phyloP scores from a whole-genome alignment of 2,888 invertebrate species.

The Frankliniella intonsa region DNA sequence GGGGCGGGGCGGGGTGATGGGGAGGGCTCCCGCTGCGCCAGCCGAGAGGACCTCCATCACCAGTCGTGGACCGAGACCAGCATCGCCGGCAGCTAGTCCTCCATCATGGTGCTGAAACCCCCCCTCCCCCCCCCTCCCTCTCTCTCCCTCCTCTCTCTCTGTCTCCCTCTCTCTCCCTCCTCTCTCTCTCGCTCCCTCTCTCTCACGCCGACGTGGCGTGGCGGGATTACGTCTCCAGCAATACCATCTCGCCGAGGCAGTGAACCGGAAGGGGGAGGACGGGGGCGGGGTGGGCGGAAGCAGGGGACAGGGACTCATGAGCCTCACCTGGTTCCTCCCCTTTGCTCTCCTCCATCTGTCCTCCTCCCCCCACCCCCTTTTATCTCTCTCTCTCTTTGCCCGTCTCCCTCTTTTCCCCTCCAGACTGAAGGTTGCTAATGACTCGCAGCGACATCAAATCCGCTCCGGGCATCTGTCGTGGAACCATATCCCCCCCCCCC shows the following conservation, averaged over 20 bases:
- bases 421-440: neutral
- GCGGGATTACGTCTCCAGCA: too few relatives aligned
- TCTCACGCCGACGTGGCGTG: neutral
- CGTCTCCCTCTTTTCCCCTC: neutral
- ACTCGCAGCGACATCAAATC: neutral
- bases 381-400: neutral
- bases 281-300: too few relatives aligned
- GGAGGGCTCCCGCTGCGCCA: neutral
- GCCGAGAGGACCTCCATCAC: constrained; percentile 9
- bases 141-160: neutral
- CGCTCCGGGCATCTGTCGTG: neutral
- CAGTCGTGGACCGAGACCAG: neutral
- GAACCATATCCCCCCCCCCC: neutral
- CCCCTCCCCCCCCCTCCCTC: neutral
- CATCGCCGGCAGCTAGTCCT: neutral
- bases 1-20: neutral
- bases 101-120: constrained; percentile 15
- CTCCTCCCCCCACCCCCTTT: neutral
- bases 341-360: neutral
- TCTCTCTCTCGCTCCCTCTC: neutral
- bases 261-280: too few relatives aligned
- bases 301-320: too few relatives aligned
- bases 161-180: neutral
- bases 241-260: too few relatives aligned
- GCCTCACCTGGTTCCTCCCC: too few relatives aligned